Base-by-base conservation (phyloP, 2,888 invertebrate genomes). In the Phortica okadai region DNA sequence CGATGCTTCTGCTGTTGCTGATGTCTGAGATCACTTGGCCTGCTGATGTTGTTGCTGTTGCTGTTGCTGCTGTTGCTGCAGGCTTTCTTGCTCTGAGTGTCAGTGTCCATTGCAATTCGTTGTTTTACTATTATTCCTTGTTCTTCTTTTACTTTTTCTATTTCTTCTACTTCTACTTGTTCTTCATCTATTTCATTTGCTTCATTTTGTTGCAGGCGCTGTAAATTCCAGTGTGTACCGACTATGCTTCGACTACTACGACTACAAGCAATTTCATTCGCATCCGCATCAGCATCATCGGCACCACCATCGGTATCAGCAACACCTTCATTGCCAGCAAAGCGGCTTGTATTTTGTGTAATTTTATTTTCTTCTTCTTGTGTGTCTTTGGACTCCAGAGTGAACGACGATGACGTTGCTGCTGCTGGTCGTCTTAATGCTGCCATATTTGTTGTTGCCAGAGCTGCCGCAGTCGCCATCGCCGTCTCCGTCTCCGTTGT, bases 221-320 rank as follows among this genome's bases (percentile, higher is more conserved):
- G 83, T 83, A 85, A 85, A 85, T 86, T 77, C 56, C 70, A 62
- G 25, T 56, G 59, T 50, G 25, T 59, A 75, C 33, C 72, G 77
- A 56, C 21, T 21, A 21, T 79, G 79, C 54, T 76, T 21, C 21
- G 21, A 74, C 74, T 69, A 50, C 70, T 78, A 76, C 77, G 54
- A 64, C 50, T 16, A 62, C 64, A 42, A 33, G 33, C 33, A 33
- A 33, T 33, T 54, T 44, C 21, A 41, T 41, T 41, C 42, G 41
- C 67, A 50, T 7, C 45, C 8, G 3, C 69, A 69, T 25, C 44
- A 42, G 2, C 62, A 50, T 45, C 67, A 73, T 73, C 41, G 58
- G 21, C 16, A 59, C 74, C 50, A 74, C 70, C 64, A 73, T 42
- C 67, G 41, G 73, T 41, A 74, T 64, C 64, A 73, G 42, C 67